Evolutionary conservation across 2,888 invertebrate species (phyloP).

Genomic region (Drosophila seclusa): DNA sequence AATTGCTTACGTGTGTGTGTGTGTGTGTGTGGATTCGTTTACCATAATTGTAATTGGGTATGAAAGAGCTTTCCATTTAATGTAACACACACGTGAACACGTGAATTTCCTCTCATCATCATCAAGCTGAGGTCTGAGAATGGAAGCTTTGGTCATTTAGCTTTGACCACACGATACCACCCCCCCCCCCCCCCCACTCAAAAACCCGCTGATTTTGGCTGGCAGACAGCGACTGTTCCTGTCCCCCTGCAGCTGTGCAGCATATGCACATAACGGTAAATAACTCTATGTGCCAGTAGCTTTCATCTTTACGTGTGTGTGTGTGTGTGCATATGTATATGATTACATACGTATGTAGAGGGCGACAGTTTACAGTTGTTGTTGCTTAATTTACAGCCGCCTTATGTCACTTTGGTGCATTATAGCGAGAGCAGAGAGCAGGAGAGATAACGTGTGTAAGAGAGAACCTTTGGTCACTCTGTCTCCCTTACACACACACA

Average conservation of each 20-base stretch:
- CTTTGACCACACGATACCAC: conserved; percentile 40
- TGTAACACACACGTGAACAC: conserved; percentile 47
- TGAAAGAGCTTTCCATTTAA: conserved; percentile 73
- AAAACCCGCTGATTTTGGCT: neutral
- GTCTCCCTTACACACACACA: conserved; percentile 22
- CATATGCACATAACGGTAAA: conserved; percentile 79
- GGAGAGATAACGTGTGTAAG: conserved; percentile 10
- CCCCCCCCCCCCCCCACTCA: neutral
- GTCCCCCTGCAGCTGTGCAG: conserved; percentile 36
- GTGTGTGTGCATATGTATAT: conserved; percentile 16
- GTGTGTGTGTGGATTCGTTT: conserved; percentile 33
- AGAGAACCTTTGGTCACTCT: conserved; percentile 23
- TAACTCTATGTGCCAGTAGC: conserved; percentile 52
- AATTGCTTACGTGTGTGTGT: neutral
- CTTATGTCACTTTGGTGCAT: conserved; percentile 80
- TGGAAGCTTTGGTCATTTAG: conserved; percentile 56
- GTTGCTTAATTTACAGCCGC: conserved; percentile 80
- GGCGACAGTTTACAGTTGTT: conserved; percentile 64
- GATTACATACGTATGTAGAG: conserved; percentile 25
- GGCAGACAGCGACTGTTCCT: conserved; percentile 2
- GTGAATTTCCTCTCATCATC: conserved; percentile 18
- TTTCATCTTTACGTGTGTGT: neutral
- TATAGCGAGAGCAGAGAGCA: conserved; percentile 42
- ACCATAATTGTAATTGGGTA: conserved; percentile 73
- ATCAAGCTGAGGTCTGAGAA: conserved; percentile 22